Evolutionary conservation across 2,888 invertebrate species (phyloP), one percentile per base, ranked within the genome.

Genomic region (Volucella zonaria): DNA sequence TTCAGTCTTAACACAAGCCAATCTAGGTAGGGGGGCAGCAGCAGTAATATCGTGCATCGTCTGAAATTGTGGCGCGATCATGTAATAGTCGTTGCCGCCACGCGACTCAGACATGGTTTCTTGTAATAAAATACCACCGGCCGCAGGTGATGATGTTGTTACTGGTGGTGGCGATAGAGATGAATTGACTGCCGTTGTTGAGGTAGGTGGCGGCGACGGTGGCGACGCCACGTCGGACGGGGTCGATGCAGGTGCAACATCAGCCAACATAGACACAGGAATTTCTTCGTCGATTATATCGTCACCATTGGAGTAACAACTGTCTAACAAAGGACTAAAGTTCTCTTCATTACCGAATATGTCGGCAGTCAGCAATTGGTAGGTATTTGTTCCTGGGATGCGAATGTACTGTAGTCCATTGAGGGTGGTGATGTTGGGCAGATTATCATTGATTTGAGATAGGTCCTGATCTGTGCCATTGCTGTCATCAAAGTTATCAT

Each of bases 291-390:
- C 87, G 52, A 89, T 86, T 52, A 90, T 89, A 58, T 91, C 91
- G 43, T 90, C 86, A 87, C 73, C 79, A 51, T 76, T 82, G 58
- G 77, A 73, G 14, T 80, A 77, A 85, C 90, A 90, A 90, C 90
- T 90, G 88, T 89, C 91, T 89, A 90, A 90, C 87, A 94, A 88
- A 54, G 94, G 94, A 86, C 93, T 93, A 18, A 93, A 93, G 62
- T 93, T 93, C 87, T 95, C 95, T 81, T 94, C 94, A 89, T 95
- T 94, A 81, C 94, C 94, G 77, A 94, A 94, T 68, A 93, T 90
- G 66, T 93, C 90, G 64, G 93, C 93, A 9, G 94, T 93, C 12
- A 95, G 93, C 86, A 95, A 89, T 88, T 95, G 95, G 88, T 95
- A 95, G 3, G 93, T 92, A 89, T 94, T 94, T 8, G 93, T 92